These are phyloP conservation scores for Drosophila merina DNA, from an alignment of 2,888 invertebrate genomes.

Conservation along the genomic window DNA sequence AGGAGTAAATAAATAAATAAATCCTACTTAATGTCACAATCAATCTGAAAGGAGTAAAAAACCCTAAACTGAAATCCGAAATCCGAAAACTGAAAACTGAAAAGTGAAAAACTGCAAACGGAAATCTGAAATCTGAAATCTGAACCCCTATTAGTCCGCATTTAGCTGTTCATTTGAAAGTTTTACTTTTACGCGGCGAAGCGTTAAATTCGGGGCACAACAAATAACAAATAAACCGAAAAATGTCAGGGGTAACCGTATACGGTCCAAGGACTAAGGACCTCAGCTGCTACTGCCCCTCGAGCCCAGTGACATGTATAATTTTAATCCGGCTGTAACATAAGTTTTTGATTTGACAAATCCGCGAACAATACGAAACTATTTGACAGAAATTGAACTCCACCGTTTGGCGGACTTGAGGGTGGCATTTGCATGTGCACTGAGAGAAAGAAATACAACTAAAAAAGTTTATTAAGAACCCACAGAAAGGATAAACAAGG, in stretches of 20 bases:
- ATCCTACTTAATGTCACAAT: conserved; percentile 83
- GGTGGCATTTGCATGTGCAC: conserved; percentile 63
- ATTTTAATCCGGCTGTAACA: conserved; percentile 82
- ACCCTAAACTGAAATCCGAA: conserved; percentile 20
- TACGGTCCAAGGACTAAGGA: conserved; percentile 15
- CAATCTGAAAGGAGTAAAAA: conserved; percentile 69
- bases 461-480: too few species aligned
- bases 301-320: conserved; percentile 72
- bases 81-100: conserved; percentile 2
- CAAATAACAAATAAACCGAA: conserved; percentile 42
- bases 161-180: conserved; percentile 83
- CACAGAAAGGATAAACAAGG: too few species aligned
- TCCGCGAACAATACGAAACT: conserved; percentile 66
- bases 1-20: conserved; percentile 81
- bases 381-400: conserved; percentile 78
- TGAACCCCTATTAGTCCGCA: conserved; percentile 83
- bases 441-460: conserved; percentile 29
- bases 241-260: neutral
- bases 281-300: conserved; percentile 29
- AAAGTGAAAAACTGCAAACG: conserved; percentile 57
- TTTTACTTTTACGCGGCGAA: conserved; percentile 81
- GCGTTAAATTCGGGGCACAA: conserved; percentile 81
- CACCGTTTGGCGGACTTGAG: conserved; percentile 1
- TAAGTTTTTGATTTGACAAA: conserved; percentile 81
- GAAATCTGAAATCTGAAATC: conserved; percentile 81